phyloP scores from a whole-genome alignment of 2,797 vertebrate species.

The Coccyzus lansbergi region DNA sequence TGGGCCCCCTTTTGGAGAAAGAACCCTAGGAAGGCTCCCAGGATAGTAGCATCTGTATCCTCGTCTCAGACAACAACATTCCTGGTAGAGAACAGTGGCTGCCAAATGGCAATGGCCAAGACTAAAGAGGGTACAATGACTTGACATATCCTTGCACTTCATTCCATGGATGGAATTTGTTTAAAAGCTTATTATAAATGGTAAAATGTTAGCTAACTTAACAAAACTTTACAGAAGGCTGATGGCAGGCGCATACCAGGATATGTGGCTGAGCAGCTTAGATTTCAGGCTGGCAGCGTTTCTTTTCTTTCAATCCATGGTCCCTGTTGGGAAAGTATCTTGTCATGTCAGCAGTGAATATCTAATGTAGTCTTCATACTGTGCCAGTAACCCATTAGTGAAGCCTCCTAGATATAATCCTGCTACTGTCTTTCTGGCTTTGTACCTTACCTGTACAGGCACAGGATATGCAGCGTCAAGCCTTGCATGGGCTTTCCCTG shows the following conservation, averaged over 20 bases:
- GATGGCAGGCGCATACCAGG: neutral
- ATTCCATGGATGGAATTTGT: neutral
- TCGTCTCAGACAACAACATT: neutral
- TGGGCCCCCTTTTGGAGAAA: neutral
- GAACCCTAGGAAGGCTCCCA: neutral
- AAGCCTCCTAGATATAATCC: neutral
- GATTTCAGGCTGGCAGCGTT: neutral
- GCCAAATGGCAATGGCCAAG: neutral
- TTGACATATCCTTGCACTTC: neutral
- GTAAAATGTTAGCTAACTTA: neutral
- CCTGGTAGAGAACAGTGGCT: neutral
- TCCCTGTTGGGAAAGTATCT: neutral
- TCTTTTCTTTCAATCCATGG: neutral
- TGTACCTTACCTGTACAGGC: neutral
- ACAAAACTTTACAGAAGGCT: neutral
- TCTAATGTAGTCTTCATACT: neutral
- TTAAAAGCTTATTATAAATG: neutral
- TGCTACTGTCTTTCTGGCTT: conserved; percentile 16
- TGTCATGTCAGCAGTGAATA: conserved; percentile 17
- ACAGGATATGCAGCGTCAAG: neutral
- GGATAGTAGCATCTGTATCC: neutral
- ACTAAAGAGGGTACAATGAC: neutral
- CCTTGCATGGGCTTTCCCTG: neutral
- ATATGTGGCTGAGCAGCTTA: neutral
- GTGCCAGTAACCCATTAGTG: conserved; percentile 26